Evolutionary conservation across 2,113 vertebrate species (phyloP).

Genomic region (Anolis sagrei): DNA sequence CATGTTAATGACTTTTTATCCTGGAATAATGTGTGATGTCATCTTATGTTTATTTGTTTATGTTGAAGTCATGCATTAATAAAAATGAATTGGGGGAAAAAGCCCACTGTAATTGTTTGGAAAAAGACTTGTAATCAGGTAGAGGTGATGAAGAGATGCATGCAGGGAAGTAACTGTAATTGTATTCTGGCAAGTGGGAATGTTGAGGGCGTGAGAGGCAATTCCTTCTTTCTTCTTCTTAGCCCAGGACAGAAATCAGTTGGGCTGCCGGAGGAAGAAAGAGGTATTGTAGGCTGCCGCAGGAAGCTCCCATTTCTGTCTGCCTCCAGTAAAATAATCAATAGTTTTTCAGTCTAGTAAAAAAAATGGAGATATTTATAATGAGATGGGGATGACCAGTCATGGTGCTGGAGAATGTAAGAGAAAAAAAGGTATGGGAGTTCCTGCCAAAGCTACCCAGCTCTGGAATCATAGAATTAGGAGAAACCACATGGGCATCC

Average conservation of each 20-base stretch:
- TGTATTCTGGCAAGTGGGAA: background rate
- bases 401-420: background rate
- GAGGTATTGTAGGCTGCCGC: background rate
- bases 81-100: too few relatives aligned
- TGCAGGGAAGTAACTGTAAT: background rate
- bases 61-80: too few relatives aligned
- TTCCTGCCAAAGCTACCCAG: too few relatives aligned
- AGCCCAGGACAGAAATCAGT: background rate
- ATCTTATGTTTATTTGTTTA: too few relatives aligned
- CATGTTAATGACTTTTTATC: too few relatives aligned
- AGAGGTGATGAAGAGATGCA: background rate
- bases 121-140: background rate
- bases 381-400: background rate
- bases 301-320: background rate
- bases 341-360: background rate
- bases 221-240: background rate
- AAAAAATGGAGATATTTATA: background rate
- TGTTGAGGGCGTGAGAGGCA: too few relatives aligned
- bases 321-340: background rate
- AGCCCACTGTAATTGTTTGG: background rate
- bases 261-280: background rate
- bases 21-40: too few relatives aligned
- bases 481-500: too few relatives aligned
- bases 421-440: too few relatives aligned
- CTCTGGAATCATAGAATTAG: too few relatives aligned